phyloP scores from a whole-genome alignment of 2,888 invertebrate genomes.

The Galeruca laticollis region DNA sequence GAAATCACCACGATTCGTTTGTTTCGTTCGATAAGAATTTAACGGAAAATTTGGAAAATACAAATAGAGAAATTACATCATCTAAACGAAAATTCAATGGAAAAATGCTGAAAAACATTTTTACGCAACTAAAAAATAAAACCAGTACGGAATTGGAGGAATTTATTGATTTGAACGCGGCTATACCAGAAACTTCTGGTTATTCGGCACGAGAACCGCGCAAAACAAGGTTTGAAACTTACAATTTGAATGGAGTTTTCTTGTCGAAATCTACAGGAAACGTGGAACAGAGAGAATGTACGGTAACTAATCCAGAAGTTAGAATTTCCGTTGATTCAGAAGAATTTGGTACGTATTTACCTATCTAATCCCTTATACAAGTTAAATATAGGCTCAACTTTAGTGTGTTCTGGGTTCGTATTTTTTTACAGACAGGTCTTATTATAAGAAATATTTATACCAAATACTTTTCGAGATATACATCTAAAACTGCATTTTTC shows the following conservation, averaged over 20 bases:
- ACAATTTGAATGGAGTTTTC: neutral
- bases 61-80: neutral
- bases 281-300: neutral
- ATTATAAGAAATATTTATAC: too few relatives aligned
- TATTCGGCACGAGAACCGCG: neutral
- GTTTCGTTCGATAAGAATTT: neutral
- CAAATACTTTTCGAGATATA: too few relatives aligned
- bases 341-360: slow-evolving; percentile 12
- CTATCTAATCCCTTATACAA: too few relatives aligned
- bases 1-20: neutral
- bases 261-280: neutral
- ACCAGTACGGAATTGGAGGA: slow-evolving; percentile 23
- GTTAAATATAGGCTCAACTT: too few relatives aligned
- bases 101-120: slow-evolving; percentile 26
- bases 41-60: neutral
- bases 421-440: too few relatives aligned
- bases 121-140: slow-evolving; percentile 24
- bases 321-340: neutral
- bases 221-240: neutral
- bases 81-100: slow-evolving; percentile 8
- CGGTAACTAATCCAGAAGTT: neutral
- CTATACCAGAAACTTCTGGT: neutral
- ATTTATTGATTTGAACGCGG: slow-evolving; percentile 12
- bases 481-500: too few relatives aligned
- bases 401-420: neutral